phyloP scores from a whole-genome alignment of 2,113 vertebrate species.

The Bubo scandiacus region DNA sequence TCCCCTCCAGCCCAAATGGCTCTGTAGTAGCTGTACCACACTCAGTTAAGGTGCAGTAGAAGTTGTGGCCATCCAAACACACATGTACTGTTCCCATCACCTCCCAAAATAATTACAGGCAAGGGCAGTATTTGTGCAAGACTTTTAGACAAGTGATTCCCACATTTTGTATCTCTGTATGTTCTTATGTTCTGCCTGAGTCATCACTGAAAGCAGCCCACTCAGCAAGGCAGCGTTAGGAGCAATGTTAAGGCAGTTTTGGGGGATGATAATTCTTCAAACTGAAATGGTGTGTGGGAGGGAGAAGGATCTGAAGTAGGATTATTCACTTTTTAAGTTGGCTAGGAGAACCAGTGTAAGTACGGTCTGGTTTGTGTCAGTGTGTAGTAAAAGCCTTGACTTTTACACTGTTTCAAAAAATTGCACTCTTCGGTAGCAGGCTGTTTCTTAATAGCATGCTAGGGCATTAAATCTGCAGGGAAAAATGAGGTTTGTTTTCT shows the following conservation, averaged over 20 bases:
- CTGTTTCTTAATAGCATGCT: neutral
- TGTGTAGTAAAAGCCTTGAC: neutral
- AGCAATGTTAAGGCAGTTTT: neutral
- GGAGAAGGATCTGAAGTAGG: neutral
- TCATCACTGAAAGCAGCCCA: accelerated
- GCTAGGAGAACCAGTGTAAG: neutral
- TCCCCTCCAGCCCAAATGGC: accelerated
- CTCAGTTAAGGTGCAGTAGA: neutral
- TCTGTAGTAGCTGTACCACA: neutral
- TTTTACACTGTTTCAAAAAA: neutral
- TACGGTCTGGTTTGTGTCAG: slow-evolving; percentile 2
- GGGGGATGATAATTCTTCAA: neutral
- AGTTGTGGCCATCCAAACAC: neutral
- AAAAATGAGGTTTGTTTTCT: neutral
- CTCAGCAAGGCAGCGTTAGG: neutral
- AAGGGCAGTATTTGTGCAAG: neutral
- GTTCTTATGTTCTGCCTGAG: neutral
- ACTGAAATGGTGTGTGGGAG: neutral
- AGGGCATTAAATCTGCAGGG: neutral
- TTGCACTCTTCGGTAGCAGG: neutral
- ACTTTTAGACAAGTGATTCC: neutral
- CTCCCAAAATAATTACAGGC: neutral
- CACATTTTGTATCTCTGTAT: neutral
- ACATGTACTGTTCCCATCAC: neutral
- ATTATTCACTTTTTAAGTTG: neutral